These are phyloP conservation scores for Halesus radiatus DNA, from an alignment of 1,140 invertebrate species.

Conservation along the genomic window DNA sequence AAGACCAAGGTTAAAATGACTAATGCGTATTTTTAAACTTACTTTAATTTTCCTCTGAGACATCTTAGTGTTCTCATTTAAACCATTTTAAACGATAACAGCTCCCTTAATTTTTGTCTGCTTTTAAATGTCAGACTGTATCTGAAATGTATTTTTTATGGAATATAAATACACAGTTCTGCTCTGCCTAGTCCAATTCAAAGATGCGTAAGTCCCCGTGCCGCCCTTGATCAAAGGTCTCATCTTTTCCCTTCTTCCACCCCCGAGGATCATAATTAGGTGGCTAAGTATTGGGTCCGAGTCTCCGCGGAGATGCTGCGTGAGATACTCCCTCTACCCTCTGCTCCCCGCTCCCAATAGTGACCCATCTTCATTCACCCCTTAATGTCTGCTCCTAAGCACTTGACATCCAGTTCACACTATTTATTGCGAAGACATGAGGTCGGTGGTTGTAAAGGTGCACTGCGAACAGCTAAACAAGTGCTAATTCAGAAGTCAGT, in stretches of 20 bases:
- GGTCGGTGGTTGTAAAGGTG: not conserved
- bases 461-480: not conserved
- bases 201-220: not conserved
- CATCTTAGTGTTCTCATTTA: too few relatives aligned
- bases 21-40: too few relatives aligned
- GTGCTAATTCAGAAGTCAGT: too few relatives aligned
- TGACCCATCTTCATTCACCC: not conserved
- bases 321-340: slow-evolving; percentile 43
- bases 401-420: slow-evolving; percentile 31
- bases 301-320: slow-evolving; percentile 47
- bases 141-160: too few relatives aligned
- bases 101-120: too few relatives aligned
- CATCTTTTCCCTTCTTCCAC: slow-evolving; percentile 14
- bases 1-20: too few relatives aligned
- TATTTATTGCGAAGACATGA: slow-evolving; percentile 17
- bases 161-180: too few relatives aligned
- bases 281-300: slow-evolving; percentile 40
- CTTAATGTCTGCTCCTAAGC: slow-evolving; percentile 9
- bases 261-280: slow-evolving; percentile 55
- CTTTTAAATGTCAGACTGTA: too few relatives aligned
- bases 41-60: too few relatives aligned
- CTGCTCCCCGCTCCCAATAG: not conserved
- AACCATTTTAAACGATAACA: too few relatives aligned
- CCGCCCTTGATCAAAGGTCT: slow-evolving; percentile 4
- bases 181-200: too few relatives aligned